These are phyloP conservation scores for Phenganax marumi DNA, from an alignment of 92 coral and sea anemone species.

Conservation along the genomic window DNA sequence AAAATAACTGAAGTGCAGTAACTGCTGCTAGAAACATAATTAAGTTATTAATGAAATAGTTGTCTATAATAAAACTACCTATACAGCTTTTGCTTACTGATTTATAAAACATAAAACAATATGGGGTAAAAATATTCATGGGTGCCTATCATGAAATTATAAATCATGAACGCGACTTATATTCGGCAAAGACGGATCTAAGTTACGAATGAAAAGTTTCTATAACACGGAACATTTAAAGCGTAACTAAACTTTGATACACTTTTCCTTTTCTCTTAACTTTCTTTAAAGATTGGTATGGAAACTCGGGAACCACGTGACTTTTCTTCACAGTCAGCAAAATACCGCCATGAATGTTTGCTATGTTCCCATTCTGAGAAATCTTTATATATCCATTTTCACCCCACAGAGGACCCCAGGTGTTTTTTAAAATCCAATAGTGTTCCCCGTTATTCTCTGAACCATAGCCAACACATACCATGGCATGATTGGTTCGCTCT, in stretches of 20 bases:
- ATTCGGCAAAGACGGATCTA: too few relatives aligned
- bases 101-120: too few relatives aligned
- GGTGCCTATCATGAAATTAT: too few relatives aligned
- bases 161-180: too few relatives aligned
- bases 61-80: too few relatives aligned
- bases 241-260: not conserved
- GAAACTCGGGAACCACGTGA: constrained; percentile 59
- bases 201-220: too few relatives aligned
- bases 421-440: constrained; percentile 85
- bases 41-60: too few relatives aligned
- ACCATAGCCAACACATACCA: constrained; percentile 70
- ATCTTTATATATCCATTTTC: constrained; percentile 79
- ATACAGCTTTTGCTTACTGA: too few relatives aligned
- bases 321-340: constrained; percentile 74
- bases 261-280: constrained; percentile 40
- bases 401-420: constrained; percentile 99
- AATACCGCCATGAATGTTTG: constrained; percentile 75
- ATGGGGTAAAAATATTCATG: too few relatives aligned
- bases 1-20: too few relatives aligned
- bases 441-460: constrained; percentile 52
- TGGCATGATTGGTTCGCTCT: constrained; percentile 72
- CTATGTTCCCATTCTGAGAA: constrained; percentile 63
- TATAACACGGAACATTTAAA: not conserved
- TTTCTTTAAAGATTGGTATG: constrained; percentile 64
- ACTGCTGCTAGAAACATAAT: too few relatives aligned